Percentiles rank a stretch among this genome's conserved stretches.
phyloP scores from a whole-genome alignment of 2,888 invertebrate genomes.

The Trachelus tabidus region DNA sequence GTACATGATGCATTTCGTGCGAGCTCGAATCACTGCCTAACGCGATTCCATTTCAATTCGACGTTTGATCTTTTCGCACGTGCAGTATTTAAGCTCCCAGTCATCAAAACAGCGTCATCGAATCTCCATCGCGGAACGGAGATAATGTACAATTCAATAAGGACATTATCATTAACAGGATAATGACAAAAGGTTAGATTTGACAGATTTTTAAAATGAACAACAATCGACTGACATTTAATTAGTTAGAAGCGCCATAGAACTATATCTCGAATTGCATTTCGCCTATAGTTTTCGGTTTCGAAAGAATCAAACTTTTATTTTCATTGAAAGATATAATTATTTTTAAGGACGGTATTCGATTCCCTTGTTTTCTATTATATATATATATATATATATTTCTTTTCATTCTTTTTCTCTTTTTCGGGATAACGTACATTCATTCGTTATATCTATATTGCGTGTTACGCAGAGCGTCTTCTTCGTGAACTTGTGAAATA shows the following conservation, averaged over 20 bases:
- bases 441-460: not conserved
- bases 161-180: not conserved
- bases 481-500: not conserved
- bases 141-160: not conserved
- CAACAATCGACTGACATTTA: not conserved
- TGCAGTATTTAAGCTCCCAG: not conserved
- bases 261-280: not conserved
- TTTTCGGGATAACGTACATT: not conserved
- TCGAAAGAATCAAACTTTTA: not conserved
- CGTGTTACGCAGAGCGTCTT: not conserved
- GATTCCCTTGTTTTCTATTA: not conserved
- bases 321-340: not conserved
- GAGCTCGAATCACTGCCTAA: not conserved
- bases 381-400: not conserved
- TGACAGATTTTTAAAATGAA: not conserved
- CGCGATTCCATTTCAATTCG: not conserved
- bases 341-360: not conserved
- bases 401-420: not conserved
- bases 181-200: not conserved
- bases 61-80: not conserved
- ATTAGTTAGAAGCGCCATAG: too few species aligned
- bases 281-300: not conserved
- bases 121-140: not conserved
- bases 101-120: not conserved
- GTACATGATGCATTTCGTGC: slow-evolving; percentile 26